Conservation (phyloP, 1,140 invertebrate species). For the Conus betulinus region DNA sequence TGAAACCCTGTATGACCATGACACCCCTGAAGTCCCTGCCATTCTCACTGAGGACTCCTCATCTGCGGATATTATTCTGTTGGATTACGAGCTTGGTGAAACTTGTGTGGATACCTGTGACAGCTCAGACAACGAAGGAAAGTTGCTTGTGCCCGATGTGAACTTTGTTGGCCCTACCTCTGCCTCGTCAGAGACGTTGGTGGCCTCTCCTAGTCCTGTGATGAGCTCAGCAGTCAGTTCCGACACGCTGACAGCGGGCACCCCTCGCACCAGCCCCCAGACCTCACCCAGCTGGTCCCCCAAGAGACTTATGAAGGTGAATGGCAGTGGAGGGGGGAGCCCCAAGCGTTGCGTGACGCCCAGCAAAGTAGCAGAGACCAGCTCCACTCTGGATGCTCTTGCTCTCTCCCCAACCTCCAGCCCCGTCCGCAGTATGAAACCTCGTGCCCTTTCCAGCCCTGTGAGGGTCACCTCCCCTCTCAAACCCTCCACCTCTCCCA, state of each 20-base stretch:
- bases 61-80: constrained; percentile 50
- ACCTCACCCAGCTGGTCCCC: constrained; percentile 44
- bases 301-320: constrained; percentile 48
- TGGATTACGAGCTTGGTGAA: constrained; percentile 57
- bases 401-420: constrained; percentile 61
- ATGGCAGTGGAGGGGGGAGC: constrained; percentile 49
- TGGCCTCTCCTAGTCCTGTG: constrained; percentile 60
- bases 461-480: constrained; percentile 65
- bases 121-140: constrained; percentile 65
- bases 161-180: constrained; percentile 46
- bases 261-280: constrained; percentile 56
- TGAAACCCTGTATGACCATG: constrained; percentile 72
- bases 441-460: constrained; percentile 63
- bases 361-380: constrained; percentile 47
- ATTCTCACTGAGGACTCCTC: constrained; percentile 58
- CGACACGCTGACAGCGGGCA: constrained; percentile 80
- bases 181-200: constrained; percentile 48
- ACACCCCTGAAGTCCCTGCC: constrained; percentile 58
- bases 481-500: constrained; percentile 50
- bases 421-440: constrained; percentile 62
- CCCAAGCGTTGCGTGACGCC: constrained; percentile 58
- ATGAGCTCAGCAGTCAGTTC: constrained; percentile 80
- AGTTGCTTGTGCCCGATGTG: constrained; percentile 57
- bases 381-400: constrained; percentile 56
- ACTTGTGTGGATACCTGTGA: constrained; percentile 60